phyloP scores from a whole-genome alignment of 2,113 vertebrate species.

The Anser brachyrhynchus region DNA sequence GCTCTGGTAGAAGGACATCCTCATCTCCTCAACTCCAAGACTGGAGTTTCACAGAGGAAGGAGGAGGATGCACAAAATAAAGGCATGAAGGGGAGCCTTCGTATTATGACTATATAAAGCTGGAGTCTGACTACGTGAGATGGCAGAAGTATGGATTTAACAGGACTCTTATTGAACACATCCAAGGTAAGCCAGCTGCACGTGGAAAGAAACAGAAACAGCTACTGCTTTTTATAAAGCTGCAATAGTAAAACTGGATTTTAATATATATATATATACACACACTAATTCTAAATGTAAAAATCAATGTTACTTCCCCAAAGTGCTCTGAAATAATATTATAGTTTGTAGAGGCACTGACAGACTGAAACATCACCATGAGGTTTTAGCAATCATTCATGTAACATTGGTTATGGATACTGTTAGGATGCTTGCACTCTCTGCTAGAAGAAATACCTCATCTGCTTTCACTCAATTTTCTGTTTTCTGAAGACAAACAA shows the following conservation, averaged over 20 bases:
- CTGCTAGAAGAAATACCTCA: not conserved
- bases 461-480: not conserved
- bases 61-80: not conserved
- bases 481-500: slow-evolving; percentile 6
- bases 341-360: not conserved
- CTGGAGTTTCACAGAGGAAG: not conserved
- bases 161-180: not conserved
- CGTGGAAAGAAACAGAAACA: not conserved
- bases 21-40: not conserved
- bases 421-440: not conserved
- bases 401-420: not conserved
- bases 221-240: not conserved
- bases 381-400: not conserved
- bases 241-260: not conserved
- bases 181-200: not conserved
- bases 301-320: not conserved
- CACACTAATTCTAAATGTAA: not conserved
- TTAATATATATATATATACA: too few relatives aligned
- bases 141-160: not conserved
- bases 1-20: not conserved
- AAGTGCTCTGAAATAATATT: not conserved
- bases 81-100: not conserved
- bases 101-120: not conserved
- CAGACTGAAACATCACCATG: not conserved
- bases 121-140: not conserved